Evolutionary conservation across 2,113 vertebrate genomes (phyloP).

Genomic region (Lophura nycthemera): DNA sequence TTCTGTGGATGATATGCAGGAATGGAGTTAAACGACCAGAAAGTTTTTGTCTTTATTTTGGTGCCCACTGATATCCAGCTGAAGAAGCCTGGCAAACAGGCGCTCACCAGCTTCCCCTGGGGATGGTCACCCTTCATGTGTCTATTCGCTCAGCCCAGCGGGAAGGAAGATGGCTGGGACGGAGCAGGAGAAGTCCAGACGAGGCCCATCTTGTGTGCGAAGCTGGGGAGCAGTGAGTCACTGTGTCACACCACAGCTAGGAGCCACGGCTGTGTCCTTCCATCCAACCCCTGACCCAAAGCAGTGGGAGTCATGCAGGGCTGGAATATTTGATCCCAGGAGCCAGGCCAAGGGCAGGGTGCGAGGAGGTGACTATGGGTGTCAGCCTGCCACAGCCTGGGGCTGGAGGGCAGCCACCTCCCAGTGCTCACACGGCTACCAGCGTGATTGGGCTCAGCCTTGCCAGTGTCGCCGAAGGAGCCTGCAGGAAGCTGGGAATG

Average conservation of each 20-base stretch:
- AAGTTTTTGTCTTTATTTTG: slow-evolving; percentile 1
- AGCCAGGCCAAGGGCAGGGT: not conserved
- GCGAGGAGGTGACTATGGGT: slow-evolving; percentile 53
- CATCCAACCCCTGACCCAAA: slow-evolving; percentile 4
- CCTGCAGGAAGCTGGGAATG: not conserved
- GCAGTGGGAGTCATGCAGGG: slow-evolving; percentile 21
- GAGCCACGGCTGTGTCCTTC: not conserved
- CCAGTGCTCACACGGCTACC: not conserved
- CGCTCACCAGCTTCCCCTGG: not conserved
- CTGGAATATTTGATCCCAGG: slow-evolving; percentile 32
- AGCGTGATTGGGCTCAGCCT: slow-evolving; percentile 2
- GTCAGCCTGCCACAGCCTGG: slow-evolving; percentile 29
- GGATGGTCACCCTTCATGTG: not conserved
- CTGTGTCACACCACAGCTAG: not conserved
- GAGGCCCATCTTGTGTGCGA: not conserved
- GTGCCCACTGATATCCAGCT: not conserved
- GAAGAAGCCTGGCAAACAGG: accelerated
- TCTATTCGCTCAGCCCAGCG: not conserved
- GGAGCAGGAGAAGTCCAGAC: slow-evolving; percentile 12
- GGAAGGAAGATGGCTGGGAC: not conserved
- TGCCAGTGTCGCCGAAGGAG: not conserved
- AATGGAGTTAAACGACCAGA: not conserved
- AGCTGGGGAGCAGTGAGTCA: slow-evolving; percentile 1
- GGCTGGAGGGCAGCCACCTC: not conserved
- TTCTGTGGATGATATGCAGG: not conserved